Conservation (phyloP, 2,113 vertebrate genomes). For the Mystacornis crossleyi region DNA sequence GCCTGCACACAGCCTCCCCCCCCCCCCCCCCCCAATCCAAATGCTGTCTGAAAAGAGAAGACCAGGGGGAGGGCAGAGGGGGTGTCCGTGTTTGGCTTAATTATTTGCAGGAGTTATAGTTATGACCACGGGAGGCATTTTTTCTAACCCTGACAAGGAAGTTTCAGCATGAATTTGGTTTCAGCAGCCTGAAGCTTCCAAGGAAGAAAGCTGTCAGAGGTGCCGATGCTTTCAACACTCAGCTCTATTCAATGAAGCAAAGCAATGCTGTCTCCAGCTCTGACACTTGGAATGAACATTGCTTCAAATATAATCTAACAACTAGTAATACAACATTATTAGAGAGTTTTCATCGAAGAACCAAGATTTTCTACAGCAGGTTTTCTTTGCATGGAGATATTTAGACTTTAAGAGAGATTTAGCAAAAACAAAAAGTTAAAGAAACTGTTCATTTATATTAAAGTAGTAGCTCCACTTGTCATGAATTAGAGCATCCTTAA, state of each 20-base stretch:
- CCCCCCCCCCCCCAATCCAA: background rate
- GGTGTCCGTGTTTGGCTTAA: background rate
- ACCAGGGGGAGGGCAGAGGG: accelerated
- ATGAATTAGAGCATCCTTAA: background rate
- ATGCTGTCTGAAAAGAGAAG: background rate
- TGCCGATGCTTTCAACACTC: background rate
- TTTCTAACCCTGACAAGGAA: background rate
- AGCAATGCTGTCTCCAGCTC: background rate
- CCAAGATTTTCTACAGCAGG: background rate
- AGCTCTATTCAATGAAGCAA: background rate
- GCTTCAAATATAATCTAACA: background rate
- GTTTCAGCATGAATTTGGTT: background rate
- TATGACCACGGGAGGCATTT: background rate
- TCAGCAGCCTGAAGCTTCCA: background rate
- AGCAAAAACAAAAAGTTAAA: background rate
- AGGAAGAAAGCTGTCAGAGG: slow-evolving; percentile 15
- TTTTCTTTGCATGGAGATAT: background rate
- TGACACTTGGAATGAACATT: background rate
- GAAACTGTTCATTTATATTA: background rate
- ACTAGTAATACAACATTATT: background rate
- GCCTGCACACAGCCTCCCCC: background rate
- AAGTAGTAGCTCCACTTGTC: background rate
- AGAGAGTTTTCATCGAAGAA: background rate
- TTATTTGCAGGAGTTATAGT: background rate
- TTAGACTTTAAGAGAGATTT: background rate